phyloP scores from a whole-genome alignment of 2,797 vertebrate species.

The Acrossocheilus fasciatus region DNA sequence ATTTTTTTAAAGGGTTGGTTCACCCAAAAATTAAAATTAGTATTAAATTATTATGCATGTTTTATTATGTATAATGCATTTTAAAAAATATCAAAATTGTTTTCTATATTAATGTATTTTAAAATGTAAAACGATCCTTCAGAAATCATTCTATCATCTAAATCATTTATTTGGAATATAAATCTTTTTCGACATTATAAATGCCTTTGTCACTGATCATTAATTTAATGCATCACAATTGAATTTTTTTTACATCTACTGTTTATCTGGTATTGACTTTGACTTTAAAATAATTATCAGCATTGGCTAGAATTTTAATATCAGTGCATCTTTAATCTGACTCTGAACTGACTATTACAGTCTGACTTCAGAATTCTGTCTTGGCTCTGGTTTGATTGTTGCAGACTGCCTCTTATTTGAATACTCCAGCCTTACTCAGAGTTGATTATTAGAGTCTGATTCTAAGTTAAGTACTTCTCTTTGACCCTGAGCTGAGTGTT shows the following conservation, averaged over 20 bases:
- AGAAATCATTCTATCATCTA: not conserved
- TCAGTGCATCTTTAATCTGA: slow-evolving; percentile 5
- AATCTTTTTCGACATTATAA: not conserved
- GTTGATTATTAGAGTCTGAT: slow-evolving; percentile 19
- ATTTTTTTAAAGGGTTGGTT: not conserved
- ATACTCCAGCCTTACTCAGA: not conserved
- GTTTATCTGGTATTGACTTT: not conserved
- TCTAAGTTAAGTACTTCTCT: not conserved
- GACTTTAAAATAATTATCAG: not conserved
- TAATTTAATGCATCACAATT: not conserved
- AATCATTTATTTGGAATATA: not conserved
- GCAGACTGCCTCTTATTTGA: not conserved
- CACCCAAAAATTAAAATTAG: no score
- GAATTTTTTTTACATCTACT: not conserved
- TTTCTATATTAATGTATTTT: not conserved
- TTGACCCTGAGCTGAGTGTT: slow-evolving; percentile 27
- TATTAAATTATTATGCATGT: no score
- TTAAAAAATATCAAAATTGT: not conserved
- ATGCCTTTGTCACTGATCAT: not conserved
- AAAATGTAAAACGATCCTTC: not conserved
- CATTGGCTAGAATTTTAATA: not conserved
- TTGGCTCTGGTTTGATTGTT: not conserved
- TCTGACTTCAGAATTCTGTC: not conserved
- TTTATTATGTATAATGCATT: not conserved
- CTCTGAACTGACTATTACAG: not conserved